Conservation (phyloP, 2,113 vertebrate species). For the Centropristis striata region DNA sequence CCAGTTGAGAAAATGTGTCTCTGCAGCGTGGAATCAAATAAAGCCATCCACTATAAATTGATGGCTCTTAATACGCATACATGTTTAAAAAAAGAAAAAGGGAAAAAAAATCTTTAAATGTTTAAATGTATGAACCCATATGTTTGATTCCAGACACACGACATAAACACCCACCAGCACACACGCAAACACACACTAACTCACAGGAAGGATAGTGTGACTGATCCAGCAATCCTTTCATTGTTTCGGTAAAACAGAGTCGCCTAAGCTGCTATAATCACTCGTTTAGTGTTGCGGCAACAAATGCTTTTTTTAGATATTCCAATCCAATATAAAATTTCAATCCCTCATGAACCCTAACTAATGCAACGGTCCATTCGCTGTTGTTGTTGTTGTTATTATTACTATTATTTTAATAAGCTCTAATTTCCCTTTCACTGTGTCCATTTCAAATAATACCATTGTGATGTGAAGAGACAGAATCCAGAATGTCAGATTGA, state of each 20-base stretch:
- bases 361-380: slow-evolving; percentile 62
- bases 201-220: slow-evolving; percentile 59
- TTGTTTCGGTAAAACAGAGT: slow-evolving; percentile 76
- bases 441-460: slow-evolving; percentile 57
- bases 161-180: slow-evolving; percentile 14
- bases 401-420: slow-evolving; percentile 72
- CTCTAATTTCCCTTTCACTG: slow-evolving; percentile 34
- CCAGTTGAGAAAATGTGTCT: neutral
- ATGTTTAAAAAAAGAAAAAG: neutral
- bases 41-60: slow-evolving; percentile 20
- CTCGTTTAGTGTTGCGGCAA: slow-evolving; percentile 73
- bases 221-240: slow-evolving; percentile 75
- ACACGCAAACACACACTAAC: slow-evolving; percentile 22
- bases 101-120: slow-evolving; percentile 11
- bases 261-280: slow-evolving; percentile 79
- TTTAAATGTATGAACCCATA: slow-evolving; percentile 59
- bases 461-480: slow-evolving; percentile 60
- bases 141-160: slow-evolving; percentile 46
- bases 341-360: slow-evolving; percentile 65
- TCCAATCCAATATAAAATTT: slow-evolving; percentile 66
- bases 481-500: slow-evolving; percentile 53
- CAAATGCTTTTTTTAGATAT: slow-evolving; percentile 71
- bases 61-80: slow-evolving; percentile 25
- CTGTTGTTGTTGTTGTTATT: slow-evolving; percentile 56
- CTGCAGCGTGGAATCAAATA: slow-evolving; percentile 13